A percentile compares a stretch with the other conserved stretches of the same genome.
Evolutionary conservation across 1,140 invertebrate species (phyloP).

Genomic region (Vollenhovia emeryi): DNA sequence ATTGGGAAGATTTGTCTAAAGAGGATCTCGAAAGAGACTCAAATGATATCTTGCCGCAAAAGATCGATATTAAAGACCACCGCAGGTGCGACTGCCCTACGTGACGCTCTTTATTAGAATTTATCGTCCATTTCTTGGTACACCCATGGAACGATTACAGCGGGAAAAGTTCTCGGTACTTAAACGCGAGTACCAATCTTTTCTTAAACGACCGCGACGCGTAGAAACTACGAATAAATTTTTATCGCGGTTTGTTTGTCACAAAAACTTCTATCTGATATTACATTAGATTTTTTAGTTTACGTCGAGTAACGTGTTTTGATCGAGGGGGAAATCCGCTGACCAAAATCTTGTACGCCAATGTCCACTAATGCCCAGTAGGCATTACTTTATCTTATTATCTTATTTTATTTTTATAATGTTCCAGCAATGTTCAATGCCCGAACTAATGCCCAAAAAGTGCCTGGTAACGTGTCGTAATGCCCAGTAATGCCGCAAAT

Average conservation of each 20-base stretch:
- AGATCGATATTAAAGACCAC: constrained; percentile 45
- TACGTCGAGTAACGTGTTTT: not conserved
- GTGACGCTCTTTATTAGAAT: constrained; percentile 55
- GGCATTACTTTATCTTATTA: no score
- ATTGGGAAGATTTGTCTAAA: not conserved
- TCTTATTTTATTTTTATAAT: no score
- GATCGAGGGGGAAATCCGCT: no score
- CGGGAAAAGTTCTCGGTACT: not conserved
- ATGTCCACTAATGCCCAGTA: no score
- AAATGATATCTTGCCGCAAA: not conserved
- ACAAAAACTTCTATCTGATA: not conserved
- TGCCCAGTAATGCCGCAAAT: no score
- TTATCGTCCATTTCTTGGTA: constrained; percentile 45
- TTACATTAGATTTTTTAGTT: not conserved
- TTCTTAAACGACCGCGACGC: not conserved
- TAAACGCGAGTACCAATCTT: constrained; percentile 19
- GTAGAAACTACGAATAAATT: not conserved
- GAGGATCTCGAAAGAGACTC: not conserved
- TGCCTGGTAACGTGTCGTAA: no score
- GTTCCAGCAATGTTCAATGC: no score
- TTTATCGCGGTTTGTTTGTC: not conserved
- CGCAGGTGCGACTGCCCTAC: constrained; percentile 13
- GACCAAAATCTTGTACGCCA: no score
- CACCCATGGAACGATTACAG: constrained; percentile 3
- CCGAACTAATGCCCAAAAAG: no score